Evolutionary conservation across 2,888 invertebrate species (phyloP).

Genomic region (Gonocerus acuteangulatus): DNA sequence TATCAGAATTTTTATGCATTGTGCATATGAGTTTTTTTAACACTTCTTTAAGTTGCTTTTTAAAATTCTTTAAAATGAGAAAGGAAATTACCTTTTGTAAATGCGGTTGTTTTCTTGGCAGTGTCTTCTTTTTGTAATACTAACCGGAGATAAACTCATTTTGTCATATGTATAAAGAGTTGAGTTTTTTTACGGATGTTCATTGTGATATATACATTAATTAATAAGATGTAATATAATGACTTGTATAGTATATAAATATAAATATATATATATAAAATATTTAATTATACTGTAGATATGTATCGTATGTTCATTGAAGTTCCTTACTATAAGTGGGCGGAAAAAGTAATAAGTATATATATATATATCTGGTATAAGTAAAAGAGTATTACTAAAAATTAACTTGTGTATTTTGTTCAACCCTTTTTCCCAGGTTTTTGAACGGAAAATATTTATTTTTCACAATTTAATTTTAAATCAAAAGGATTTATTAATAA

Average conservation of each 20-base stretch:
- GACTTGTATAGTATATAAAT: conserved; percentile 23
- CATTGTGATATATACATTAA: conserved; percentile 9
- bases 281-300: conserved; percentile 19
- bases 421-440: not conserved
- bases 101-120: not conserved
- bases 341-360: not conserved
- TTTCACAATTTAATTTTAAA: too few species aligned
- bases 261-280: conserved; percentile 16
- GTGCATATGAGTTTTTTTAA: too few species aligned
- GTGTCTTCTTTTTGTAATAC: too few species aligned
- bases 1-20: not conserved
- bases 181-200: not conserved
- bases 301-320: conserved; percentile 24
- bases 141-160: too few species aligned
- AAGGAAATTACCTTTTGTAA: not conserved
- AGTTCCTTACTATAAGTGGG: conserved; percentile 23
- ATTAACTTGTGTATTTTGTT: conserved; percentile 3
- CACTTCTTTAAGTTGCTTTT: not conserved
- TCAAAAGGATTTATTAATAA: too few species aligned
- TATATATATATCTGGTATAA: conserved; percentile 16
- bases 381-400: not conserved
- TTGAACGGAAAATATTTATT: too few species aligned
- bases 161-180: not conserved
- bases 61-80: not conserved
- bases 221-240: not conserved